Evolutionary conservation across 2,113 vertebrate species (phyloP).

Genomic region (Dicentrarchus labrax): DNA sequence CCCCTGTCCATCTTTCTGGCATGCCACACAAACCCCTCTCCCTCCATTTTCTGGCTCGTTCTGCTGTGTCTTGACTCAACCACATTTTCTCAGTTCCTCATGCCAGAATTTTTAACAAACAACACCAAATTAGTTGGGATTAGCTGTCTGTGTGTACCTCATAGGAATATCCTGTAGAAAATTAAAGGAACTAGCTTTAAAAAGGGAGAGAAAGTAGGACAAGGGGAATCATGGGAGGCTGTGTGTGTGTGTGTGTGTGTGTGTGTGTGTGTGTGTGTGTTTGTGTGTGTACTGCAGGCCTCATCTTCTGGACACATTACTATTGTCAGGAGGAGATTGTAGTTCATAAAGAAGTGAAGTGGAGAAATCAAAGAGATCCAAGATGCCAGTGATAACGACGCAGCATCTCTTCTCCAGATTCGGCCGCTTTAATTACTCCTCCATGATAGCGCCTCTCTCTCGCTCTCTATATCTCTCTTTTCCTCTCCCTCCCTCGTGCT

Average conservation of each 20-base stretch:
- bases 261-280: conserved; percentile 30
- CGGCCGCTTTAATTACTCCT: conserved; percentile 74
- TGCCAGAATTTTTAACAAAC: conserved; percentile 69
- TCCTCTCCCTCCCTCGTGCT: conserved; percentile 26
- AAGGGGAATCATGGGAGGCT: conserved; percentile 46
- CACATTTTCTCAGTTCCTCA: conserved; percentile 64
- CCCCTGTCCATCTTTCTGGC: conserved; percentile 71
- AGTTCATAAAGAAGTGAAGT: conserved; percentile 70
- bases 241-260: conserved; percentile 8
- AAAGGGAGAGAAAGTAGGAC: conserved; percentile 65
- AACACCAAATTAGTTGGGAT: conserved; percentile 76
- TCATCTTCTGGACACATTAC: conserved; percentile 64
- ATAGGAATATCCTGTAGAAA: conserved; percentile 70
- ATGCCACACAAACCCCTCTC: conserved; percentile 51
- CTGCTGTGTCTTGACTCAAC: conserved; percentile 56
- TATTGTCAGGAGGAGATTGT: conserved; percentile 68
- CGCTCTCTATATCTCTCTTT: conserved; percentile 33
- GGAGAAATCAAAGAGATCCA: conserved; percentile 75
- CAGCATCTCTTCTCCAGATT: conserved; percentile 59
- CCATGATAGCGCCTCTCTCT: conserved; percentile 49
- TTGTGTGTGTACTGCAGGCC: conserved; percentile 19
- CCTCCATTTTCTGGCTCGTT: conserved; percentile 61
- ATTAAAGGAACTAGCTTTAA: conserved; percentile 65
- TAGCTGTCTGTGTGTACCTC: conserved; percentile 73
- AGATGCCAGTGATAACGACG: conserved; percentile 72